Percentiles rank a stretch among this genome's conserved stretches.
Conservation (phyloP, 1,140 invertebrate species). For the Artemia franciscana region DNA sequence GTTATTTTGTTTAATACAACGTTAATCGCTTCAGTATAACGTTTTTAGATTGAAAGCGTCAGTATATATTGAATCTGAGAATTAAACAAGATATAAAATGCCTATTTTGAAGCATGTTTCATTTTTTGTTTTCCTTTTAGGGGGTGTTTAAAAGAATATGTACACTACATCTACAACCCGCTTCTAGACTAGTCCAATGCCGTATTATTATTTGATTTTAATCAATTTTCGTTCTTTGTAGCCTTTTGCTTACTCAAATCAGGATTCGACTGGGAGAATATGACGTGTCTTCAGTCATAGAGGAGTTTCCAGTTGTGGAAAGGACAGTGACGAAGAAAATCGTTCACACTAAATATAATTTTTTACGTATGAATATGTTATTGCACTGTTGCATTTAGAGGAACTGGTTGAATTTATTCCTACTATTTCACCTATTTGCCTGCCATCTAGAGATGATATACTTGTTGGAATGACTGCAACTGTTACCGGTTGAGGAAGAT, state of each 20-base stretch:
- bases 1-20: no score
- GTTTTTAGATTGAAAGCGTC: no score
- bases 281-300: conserved; percentile 56
- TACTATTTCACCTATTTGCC: conserved; percentile 69
- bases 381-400: conserved; percentile 63
- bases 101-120: no score
- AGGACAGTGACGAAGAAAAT: conserved; percentile 55
- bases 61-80: no score
- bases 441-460: conserved; percentile 61
- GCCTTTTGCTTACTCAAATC: conserved; percentile 65
- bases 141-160: no score
- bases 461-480: conserved; percentile 56
- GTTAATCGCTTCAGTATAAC: no score
- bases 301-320: conserved; percentile 60
- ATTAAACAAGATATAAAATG: no score
- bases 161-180: no score
- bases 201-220: no score
- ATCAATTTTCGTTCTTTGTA: conserved; percentile 23
- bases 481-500: conserved; percentile 57
- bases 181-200: no score
- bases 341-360: conserved; percentile 81
- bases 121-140: no score
- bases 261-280: conserved; percentile 77
- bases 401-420: conserved; percentile 35
- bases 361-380: conserved; percentile 80